Evolutionary conservation across 2,888 invertebrate genomes (phyloP).

Genomic region (Dioctria rufipes): DNA sequence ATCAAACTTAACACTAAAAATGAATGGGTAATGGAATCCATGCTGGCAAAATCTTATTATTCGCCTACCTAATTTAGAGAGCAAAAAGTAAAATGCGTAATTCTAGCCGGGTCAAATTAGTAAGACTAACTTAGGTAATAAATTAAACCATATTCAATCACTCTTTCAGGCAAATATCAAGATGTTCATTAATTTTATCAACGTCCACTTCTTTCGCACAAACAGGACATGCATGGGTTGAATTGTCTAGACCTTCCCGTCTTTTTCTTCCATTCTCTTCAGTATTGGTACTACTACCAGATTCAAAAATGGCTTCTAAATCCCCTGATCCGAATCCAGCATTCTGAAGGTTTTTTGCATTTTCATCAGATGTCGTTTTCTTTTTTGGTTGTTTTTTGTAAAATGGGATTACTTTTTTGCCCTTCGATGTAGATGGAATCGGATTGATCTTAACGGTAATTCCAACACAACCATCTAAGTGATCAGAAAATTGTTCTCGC

Average conservation of each 20-base stretch:
- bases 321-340: slow-evolving; percentile 52
- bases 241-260: slow-evolving; percentile 63
- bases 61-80: no score
- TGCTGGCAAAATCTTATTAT: no score
- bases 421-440: slow-evolving; percentile 45
- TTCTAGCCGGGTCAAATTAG: no score
- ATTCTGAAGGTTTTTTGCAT: background rate
- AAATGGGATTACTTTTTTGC: slow-evolving; percentile 22
- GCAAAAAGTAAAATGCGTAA: no score
- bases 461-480: slow-evolving; percentile 69
- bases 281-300: slow-evolving; percentile 53
- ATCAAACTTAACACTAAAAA: no score
- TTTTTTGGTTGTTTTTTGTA: background rate
- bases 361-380: background rate
- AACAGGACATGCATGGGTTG: slow-evolving; percentile 66
- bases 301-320: slow-evolving; percentile 37
- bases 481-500: slow-evolving; percentile 65
- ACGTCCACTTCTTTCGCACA: slow-evolving; percentile 66
- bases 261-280: slow-evolving; percentile 60
- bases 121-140: background rate
- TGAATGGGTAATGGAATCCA: no score
- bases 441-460: slow-evolving; percentile 64
- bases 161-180: slow-evolving; percentile 64
- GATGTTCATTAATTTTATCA: slow-evolving; percentile 65
- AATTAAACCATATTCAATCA: background rate